Conservation (phyloP, 2,888 invertebrate species). For the Nebria salina region DNA sequence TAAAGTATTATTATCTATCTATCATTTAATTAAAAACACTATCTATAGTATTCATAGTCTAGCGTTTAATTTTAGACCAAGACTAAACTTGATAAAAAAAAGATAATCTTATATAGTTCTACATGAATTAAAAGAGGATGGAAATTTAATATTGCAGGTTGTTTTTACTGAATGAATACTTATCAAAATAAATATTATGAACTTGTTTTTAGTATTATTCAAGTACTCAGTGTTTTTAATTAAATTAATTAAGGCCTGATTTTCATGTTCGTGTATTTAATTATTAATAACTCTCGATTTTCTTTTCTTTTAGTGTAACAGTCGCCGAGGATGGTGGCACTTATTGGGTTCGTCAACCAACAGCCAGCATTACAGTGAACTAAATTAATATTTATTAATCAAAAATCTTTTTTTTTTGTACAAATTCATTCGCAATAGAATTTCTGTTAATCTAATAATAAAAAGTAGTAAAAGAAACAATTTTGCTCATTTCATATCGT, state of each 20-base stretch:
- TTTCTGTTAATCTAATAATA: conserved; percentile 29
- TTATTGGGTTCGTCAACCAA: conserved; percentile 77
- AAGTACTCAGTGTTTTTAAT: background rate
- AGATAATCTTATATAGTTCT: too few relatives aligned
- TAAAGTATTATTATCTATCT: too few relatives aligned
- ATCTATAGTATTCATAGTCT: too few relatives aligned
- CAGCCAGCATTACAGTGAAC: conserved; percentile 69
- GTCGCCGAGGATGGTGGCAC: conserved; percentile 75
- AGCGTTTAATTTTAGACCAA: background rate
- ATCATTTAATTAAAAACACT: too few relatives aligned
- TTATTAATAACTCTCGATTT: background rate
- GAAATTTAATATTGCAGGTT: too few relatives aligned
- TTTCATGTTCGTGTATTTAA: background rate
- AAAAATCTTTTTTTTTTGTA: conserved; percentile 41
- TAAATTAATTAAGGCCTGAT: background rate
- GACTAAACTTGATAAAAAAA: too few relatives aligned
- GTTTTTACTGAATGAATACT: too few relatives aligned
- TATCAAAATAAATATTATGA: too few relatives aligned
- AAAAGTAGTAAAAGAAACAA: conserved; percentile 35
- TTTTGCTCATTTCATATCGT: conserved; percentile 24
- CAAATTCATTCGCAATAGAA: conserved; percentile 30
- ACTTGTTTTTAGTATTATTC: too few relatives aligned
- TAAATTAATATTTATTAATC: conserved; percentile 48
- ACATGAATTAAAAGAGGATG: too few relatives aligned
- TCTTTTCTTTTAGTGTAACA: conserved; percentile 68